Conservation (phyloP, 1,140 invertebrate genomes). For the Danaus plexippus region DNA sequence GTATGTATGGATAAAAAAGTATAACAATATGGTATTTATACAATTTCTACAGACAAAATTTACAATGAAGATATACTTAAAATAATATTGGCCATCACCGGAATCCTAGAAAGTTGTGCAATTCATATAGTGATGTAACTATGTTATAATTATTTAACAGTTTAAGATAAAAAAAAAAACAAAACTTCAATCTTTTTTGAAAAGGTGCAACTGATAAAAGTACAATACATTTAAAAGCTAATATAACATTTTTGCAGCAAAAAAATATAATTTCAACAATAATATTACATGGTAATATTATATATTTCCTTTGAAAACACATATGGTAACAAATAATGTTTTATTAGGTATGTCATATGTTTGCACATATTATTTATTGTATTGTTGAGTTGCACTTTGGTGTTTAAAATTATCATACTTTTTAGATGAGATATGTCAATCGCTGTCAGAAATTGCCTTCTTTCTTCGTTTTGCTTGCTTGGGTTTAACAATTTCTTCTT, state of each 20-base stretch:
- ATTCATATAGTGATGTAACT: slow-evolving; percentile 7
- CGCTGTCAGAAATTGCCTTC: slow-evolving; percentile 89
- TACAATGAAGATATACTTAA: slow-evolving; percentile 36
- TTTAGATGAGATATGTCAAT: slow-evolving; percentile 75
- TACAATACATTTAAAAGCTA: slow-evolving; percentile 13
- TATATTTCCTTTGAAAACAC: slow-evolving; percentile 23
- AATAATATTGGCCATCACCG: slow-evolving; percentile 24
- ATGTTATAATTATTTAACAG: not conserved
- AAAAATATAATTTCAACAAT: slow-evolving; percentile 24
- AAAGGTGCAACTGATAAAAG: slow-evolving; percentile 6
- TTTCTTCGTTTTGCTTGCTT: slow-evolving; percentile 89
- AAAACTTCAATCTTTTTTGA: slow-evolving; percentile 11
- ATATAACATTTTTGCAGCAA: slow-evolving; percentile 23
- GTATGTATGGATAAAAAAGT: slow-evolving; percentile 46
- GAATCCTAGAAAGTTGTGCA: slow-evolving; percentile 20
- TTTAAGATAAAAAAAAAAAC: no score
- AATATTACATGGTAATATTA: slow-evolving; percentile 43
- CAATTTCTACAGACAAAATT: slow-evolving; percentile 55
- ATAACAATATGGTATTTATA: slow-evolving; percentile 57
- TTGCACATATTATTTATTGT: slow-evolving; percentile 48
- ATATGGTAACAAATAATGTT: slow-evolving; percentile 48
- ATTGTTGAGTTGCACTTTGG: slow-evolving; percentile 68
- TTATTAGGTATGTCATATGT: slow-evolving; percentile 14
- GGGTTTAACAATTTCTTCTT: slow-evolving; percentile 88
- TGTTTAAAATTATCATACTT: slow-evolving; percentile 63